Evolutionary conservation across 2,797 vertebrate species (phyloP).

Genomic region (Chaenodraco wilsoni): DNA sequence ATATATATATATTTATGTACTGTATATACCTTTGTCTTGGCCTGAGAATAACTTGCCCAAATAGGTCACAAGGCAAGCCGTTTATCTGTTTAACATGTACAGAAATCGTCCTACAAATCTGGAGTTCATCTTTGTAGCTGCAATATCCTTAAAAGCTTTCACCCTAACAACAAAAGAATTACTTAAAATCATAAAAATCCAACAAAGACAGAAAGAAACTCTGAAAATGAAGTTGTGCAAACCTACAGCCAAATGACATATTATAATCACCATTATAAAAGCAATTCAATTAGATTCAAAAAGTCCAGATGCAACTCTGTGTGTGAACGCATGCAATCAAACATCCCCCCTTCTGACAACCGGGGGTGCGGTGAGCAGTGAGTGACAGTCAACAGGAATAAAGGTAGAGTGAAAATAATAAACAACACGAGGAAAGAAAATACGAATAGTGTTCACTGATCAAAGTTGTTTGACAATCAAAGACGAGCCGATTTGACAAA

Average conservation of each 20-base stretch:
- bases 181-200: constrained; percentile 64
- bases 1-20: neutral
- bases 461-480: constrained; percentile 67
- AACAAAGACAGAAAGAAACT: constrained; percentile 50
- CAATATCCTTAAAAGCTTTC: constrained; percentile 63
- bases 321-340: constrained; percentile 81
- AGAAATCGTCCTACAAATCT: constrained; percentile 53
- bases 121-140: constrained; percentile 61
- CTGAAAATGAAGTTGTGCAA: constrained; percentile 76
- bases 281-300: constrained; percentile 74
- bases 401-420: constrained; percentile 57
- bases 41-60: constrained; percentile 75
- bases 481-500: constrained; percentile 69
- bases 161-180: constrained; percentile 36
- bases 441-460: constrained; percentile 64
- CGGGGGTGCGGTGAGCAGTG: constrained; percentile 56
- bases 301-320: constrained; percentile 74
- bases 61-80: constrained; percentile 77
- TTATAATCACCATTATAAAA: constrained; percentile 74
- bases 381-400: constrained; percentile 52
- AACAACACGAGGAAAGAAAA: constrained; percentile 57
- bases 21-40: constrained; percentile 53
- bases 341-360: constrained; percentile 55
- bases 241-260: constrained; percentile 76
- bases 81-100: constrained; percentile 63